These are phyloP conservation scores for Marmota monax DNA, from an alignment of 2,113 vertebrate species.

Conservation along the genomic window DNA sequence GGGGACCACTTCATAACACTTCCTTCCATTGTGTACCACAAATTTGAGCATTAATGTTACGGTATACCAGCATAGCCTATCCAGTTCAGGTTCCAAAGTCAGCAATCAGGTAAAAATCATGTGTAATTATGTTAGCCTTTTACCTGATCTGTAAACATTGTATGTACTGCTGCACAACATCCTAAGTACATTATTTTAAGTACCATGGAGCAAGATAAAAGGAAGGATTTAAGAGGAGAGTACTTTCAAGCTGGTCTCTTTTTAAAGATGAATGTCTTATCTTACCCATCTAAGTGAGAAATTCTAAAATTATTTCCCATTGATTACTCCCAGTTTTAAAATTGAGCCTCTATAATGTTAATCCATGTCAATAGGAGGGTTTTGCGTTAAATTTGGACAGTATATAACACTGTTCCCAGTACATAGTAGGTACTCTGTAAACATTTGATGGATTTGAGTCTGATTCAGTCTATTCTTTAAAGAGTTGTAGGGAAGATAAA, in stretches of 20 bases:
- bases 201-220: background rate
- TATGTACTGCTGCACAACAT: background rate
- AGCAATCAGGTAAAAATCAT: background rate
- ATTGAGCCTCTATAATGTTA: background rate
- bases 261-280: background rate
- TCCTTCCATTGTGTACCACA: background rate
- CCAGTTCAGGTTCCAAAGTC: background rate
- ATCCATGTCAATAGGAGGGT: background rate
- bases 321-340: background rate
- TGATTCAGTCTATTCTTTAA: background rate
- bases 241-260: background rate
- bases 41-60: background rate
- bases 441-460: background rate
- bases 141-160: background rate
- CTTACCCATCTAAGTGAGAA: background rate
- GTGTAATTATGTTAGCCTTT: background rate
- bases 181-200: background rate
- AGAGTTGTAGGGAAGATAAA: background rate
- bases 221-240: background rate
- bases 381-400: background rate
- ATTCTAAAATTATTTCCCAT: background rate
- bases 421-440: background rate
- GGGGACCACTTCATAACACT: too few species aligned
- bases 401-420: background rate
- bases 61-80: background rate